Percentiles rank a stretch among this genome's conserved stretches.
These are phyloP conservation scores for Drosophila suboccidentalis DNA, from an alignment of 2,888 invertebrate species.

Conservation along the genomic window DNA sequence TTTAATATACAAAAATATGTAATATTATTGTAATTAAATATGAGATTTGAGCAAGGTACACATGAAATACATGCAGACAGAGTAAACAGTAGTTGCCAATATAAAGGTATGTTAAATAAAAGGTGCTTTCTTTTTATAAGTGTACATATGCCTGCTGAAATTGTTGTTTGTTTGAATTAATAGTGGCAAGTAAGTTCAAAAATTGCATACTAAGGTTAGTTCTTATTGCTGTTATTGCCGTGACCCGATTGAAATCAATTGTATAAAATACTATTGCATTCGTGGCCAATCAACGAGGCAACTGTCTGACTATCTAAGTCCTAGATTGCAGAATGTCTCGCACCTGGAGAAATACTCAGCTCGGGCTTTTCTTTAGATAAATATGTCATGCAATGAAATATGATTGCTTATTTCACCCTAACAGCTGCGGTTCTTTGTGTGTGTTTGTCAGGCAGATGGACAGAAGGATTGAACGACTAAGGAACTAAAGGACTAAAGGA, in stretches of 20 bases:
- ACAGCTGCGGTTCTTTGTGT: slow-evolving; percentile 5
- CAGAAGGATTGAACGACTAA: neutral
- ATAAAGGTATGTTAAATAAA: too few species aligned
- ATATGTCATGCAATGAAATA: slow-evolving; percentile 19
- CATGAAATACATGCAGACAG: too few species aligned
- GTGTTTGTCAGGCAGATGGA: neutral
- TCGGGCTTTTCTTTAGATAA: slow-evolving; percentile 19
- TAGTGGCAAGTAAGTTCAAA: neutral
- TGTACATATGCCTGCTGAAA: neutral
- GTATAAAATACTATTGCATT: neutral
- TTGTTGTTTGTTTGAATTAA: neutral
- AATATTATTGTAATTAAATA: too few species aligned
- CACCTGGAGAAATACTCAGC: slow-evolving; percentile 33
- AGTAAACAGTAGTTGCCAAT: too few species aligned
- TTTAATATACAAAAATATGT: neutral
- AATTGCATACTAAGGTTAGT: neutral
- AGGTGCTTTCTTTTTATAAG: too few species aligned
- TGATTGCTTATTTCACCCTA: slow-evolving; percentile 9
- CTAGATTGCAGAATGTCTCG: neutral
- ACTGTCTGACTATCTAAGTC: neutral
- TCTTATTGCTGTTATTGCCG: slow-evolving; percentile 1
- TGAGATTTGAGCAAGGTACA: too few species aligned
- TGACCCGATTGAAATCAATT: slow-evolving; percentile 4
- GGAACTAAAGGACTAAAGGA: neutral
- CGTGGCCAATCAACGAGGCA: slow-evolving; percentile 8